These are phyloP conservation scores for Oncorhynchus tshawytscha DNA, from an alignment of 2,113 vertebrate genomes.

Conservation along the genomic window DNA sequence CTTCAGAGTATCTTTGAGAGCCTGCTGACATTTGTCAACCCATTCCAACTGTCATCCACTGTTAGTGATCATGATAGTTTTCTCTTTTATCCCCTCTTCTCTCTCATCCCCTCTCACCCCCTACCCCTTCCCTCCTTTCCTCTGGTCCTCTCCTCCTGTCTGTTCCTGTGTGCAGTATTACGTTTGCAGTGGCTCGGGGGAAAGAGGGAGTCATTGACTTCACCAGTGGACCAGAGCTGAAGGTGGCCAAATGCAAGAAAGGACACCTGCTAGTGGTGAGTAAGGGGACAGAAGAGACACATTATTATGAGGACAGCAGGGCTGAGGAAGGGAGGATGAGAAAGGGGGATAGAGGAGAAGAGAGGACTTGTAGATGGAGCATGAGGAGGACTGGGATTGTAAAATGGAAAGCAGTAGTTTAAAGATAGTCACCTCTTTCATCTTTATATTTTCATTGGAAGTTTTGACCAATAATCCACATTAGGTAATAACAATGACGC, in stretches of 20 bases:
- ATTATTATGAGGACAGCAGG: slow-evolving; percentile 23
- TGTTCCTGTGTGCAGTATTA: slow-evolving; percentile 77
- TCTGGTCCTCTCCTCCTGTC: background rate
- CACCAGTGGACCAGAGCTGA: slow-evolving; percentile 83
- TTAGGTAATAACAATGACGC: too few species aligned
- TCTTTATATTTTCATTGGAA: background rate
- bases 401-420: background rate
- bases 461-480: too few species aligned
- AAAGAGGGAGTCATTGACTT: slow-evolving; percentile 94
- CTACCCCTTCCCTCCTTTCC: background rate
- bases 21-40: background rate
- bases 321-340: background rate
- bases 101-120: background rate
- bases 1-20: too few species aligned
- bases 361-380: background rate
- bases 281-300: slow-evolving; percentile 12
- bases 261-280: slow-evolving; percentile 98
- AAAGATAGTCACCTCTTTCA: background rate
- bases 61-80: background rate
- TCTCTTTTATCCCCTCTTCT: background rate
- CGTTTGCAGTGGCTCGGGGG: slow-evolving; percentile 83
- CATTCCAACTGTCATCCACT: too few species aligned
- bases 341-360: too few species aligned
- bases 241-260: slow-evolving; percentile 91
- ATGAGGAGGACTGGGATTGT: background rate